A percentile compares a stretch with the other conserved stretches of the same genome.
phyloP scores from a whole-genome alignment of 1,140 invertebrate genomes.

The Cyclina sinensis region DNA sequence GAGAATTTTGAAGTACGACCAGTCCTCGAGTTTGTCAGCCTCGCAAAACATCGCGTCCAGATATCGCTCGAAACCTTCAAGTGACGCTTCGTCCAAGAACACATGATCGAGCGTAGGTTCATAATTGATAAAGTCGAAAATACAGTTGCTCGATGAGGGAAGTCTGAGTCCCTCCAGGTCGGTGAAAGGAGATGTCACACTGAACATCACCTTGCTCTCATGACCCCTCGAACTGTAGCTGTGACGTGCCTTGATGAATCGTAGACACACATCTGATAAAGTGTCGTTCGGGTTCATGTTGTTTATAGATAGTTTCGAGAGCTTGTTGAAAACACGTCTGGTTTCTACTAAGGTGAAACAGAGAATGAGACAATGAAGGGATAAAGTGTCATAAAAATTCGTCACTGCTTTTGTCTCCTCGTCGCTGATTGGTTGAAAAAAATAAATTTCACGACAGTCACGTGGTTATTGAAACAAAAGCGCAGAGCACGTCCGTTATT shows the following conservation, averaged over 20 bases:
- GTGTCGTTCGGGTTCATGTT: not conserved
- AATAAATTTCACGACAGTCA: too few species aligned
- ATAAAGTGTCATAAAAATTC: too few species aligned
- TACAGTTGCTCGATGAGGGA: not conserved
- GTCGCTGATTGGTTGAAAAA: too few species aligned
- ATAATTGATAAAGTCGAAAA: not conserved
- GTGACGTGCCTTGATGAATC: not conserved
- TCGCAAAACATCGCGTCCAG: not conserved
- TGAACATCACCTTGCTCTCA: not conserved
- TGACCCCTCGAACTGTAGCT: not conserved
- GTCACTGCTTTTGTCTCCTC: too few species aligned
- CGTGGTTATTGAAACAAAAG: too few species aligned
- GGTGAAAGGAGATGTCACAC: not conserved
- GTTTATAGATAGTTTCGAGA: not conserved
- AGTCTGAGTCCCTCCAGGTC: not conserved
- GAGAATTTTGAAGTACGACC: constrained; percentile 6
- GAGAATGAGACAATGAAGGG: too few species aligned
- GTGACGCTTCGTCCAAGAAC: not conserved
- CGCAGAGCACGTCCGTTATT: too few species aligned
- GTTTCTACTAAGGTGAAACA: too few species aligned
- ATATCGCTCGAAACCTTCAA: not conserved
- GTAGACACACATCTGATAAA: not conserved
- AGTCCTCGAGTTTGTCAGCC: not conserved
- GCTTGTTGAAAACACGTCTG: not conserved
- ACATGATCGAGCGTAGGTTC: not conserved